Percentiles rank a stretch among this genome's conserved stretches.
phyloP scores from a whole-genome alignment of 2,888 invertebrate genomes.

The Rhamphomyia laevipes region DNA sequence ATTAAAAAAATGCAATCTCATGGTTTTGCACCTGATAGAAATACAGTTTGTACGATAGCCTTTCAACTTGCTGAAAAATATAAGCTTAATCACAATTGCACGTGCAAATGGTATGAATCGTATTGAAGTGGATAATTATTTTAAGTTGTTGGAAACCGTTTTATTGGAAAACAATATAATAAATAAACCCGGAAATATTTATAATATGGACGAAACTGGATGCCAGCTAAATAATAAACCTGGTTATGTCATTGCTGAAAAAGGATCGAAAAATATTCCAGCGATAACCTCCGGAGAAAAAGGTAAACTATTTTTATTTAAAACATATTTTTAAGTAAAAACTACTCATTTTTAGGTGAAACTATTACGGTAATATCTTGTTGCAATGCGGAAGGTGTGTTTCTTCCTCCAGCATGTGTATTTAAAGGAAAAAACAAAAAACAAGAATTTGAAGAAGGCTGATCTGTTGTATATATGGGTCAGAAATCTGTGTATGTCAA shows the following conservation, averaged over 20 bases:
- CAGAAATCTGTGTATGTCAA: constrained; percentile 22
- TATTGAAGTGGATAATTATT: background rate
- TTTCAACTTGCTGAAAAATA: no score
- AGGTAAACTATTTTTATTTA: background rate
- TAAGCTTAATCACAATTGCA: no score
- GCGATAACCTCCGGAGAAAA: constrained; percentile 19
- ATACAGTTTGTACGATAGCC: no score
- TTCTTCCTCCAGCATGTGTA: constrained; percentile 21
- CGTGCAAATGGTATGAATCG: no score
- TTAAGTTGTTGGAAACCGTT: constrained; percentile 2
- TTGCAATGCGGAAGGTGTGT: constrained; percentile 26
- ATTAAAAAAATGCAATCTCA: no score
- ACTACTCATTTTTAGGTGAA: constrained; percentile 12
- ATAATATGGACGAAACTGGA: constrained; percentile 18
- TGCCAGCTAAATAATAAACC: constrained; percentile 16
- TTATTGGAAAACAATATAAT: constrained; percentile 11
- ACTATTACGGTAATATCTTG: constrained; percentile 25
- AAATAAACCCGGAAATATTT: constrained; percentile 16
- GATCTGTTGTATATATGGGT: constrained; percentile 18
- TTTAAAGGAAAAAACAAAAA: constrained; percentile 23
- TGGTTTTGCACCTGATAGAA: no score
- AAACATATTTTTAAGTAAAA: constrained; percentile 8
- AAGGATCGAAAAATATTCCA: constrained; percentile 19
- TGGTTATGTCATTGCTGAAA: constrained; percentile 17
- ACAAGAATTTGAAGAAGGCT: constrained; percentile 19